phyloP scores from a whole-genome alignment of 2,797 vertebrate genomes.

The Sylvia borin region DNA sequence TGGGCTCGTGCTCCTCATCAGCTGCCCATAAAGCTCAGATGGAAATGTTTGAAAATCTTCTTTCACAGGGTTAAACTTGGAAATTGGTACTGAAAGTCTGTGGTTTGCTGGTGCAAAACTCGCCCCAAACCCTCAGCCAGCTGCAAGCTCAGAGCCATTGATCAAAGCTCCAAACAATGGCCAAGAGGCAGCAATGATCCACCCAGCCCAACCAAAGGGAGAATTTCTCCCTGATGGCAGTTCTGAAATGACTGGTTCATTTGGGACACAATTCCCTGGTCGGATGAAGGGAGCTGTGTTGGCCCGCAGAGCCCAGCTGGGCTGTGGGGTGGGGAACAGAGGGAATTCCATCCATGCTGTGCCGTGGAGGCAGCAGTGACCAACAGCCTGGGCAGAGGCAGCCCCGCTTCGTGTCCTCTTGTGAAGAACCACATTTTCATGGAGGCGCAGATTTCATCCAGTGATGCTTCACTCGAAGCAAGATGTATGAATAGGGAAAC shows the following conservation, averaged over 20 bases:
- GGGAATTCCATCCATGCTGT: neutral
- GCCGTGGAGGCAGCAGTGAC: neutral
- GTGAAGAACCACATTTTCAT: neutral
- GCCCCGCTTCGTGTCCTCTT: neutral
- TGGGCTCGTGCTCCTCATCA: neutral
- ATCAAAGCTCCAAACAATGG: neutral
- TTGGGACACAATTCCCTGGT: neutral
- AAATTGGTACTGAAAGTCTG: neutral
- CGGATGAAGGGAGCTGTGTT: neutral
- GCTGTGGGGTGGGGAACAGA: neutral
- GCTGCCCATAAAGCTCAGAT: neutral
- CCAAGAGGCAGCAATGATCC: neutral
- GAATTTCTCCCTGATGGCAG: neutral
- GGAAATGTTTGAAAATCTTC: neutral
- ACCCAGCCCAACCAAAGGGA: neutral
- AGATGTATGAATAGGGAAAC: constrained; percentile 30
- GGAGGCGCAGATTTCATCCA: neutral
- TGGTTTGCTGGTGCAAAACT: neutral
- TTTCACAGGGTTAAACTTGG: neutral
- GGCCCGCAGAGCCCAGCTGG: neutral
- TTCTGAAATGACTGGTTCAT: neutral
- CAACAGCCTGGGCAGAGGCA: fast-evolving
- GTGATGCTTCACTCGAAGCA: neutral
- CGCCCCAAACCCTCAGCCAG: neutral
- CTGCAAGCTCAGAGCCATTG: neutral